Evolutionary conservation across 1,140 invertebrate species (phyloP).

Genomic region (Pseudomyrmex flavicornis): DNA sequence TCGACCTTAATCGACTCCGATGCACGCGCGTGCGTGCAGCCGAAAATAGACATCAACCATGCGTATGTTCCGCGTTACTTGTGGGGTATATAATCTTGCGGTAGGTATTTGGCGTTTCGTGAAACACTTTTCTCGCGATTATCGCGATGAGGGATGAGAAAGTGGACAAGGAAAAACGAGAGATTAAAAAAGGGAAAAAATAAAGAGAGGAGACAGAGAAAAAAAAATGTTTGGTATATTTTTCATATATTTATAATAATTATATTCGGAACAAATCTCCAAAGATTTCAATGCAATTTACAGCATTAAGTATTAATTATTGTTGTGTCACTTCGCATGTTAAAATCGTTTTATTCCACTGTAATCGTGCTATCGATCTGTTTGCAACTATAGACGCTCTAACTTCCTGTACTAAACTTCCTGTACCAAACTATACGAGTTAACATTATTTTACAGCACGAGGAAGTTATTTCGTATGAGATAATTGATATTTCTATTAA

Average conservation of each 20-base stretch:
- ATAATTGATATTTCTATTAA: no score
- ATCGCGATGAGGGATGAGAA: not conserved
- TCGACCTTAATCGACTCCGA: slow-evolving; percentile 40
- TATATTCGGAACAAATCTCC: slow-evolving; percentile 14
- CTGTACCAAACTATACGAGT: not conserved
- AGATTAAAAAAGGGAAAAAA: not conserved
- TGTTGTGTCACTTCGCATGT: not conserved
- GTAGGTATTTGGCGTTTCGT: slow-evolving; percentile 27
- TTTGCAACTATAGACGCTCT: not conserved
- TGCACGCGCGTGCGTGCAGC: not conserved
- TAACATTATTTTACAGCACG: slow-evolving; percentile 23
- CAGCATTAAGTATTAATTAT: not conserved
- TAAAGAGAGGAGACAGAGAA: not conserved
- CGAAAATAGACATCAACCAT: slow-evolving; percentile 53
- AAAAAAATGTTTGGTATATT: not conserved
- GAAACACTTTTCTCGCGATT: not conserved
- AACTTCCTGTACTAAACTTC: not conserved
- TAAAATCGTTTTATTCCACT: slow-evolving; percentile 14
- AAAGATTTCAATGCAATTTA: not conserved
- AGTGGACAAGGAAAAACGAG: not conserved
- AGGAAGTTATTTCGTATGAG: not conserved
- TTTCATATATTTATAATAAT: slow-evolving; percentile 2
- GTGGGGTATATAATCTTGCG: not conserved
- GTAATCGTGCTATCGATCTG: slow-evolving; percentile 3
- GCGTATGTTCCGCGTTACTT: slow-evolving; percentile 30